A percentile compares a stretch with the other conserved stretches of the same genome.
Evolutionary conservation across 2,888 invertebrate species (phyloP).

Genomic region (Drosophila robusta): DNA sequence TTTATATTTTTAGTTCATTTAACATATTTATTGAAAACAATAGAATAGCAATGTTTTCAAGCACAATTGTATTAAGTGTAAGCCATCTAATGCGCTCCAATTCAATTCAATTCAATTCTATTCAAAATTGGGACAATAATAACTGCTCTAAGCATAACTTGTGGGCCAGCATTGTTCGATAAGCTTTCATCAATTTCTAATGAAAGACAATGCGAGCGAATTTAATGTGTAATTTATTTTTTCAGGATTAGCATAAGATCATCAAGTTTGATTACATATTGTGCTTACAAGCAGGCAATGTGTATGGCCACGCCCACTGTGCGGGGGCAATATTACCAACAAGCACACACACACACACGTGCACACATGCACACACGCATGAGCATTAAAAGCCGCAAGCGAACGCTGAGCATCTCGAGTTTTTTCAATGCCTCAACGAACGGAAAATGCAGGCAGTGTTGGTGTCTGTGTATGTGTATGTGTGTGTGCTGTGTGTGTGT

Average conservation of each 20-base stretch:
- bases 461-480: slow-evolving; percentile 1
- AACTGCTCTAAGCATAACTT: background rate
- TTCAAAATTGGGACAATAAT: background rate
- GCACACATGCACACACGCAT: slow-evolving; percentile 4
- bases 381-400: slow-evolving; percentile 50
- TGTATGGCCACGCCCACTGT: slow-evolving; percentile 39
- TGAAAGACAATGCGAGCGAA: slow-evolving; percentile 15
- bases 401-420: slow-evolving; percentile 34
- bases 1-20: too few relatives aligned
- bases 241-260: slow-evolving; percentile 28
- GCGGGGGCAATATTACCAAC: slow-evolving; percentile 26
- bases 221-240: slow-evolving; percentile 25
- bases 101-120: too few relatives aligned
- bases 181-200: slow-evolving; percentile 9
- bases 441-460: slow-evolving; percentile 38
- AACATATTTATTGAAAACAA: too few relatives aligned
- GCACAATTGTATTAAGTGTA: too few relatives aligned
- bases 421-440: slow-evolving; percentile 38
- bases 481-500: slow-evolving; percentile 12
- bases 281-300: slow-evolving; percentile 27
- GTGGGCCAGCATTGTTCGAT: background rate
- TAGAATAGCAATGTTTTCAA: too few relatives aligned
- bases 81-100: too few relatives aligned
- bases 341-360: slow-evolving; percentile 12
- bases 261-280: slow-evolving; percentile 54